Base-by-base conservation (phyloP, 2,797 vertebrate genomes). In the Liparis tanakae region DNA sequence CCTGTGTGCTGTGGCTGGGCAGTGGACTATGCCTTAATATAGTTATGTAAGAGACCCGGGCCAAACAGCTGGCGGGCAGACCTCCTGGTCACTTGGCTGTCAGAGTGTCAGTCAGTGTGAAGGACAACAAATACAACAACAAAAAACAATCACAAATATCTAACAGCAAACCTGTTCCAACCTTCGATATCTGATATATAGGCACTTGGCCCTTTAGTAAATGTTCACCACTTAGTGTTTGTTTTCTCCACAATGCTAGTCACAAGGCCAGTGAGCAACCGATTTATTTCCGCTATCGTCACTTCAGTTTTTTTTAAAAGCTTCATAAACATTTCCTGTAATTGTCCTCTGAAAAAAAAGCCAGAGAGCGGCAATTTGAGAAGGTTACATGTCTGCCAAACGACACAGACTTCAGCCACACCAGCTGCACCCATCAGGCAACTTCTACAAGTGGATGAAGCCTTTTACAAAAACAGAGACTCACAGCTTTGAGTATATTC, bases 401-500 rank as follows among this genome's bases (percentile, higher is more conserved):
- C 20, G 10, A 72, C 12, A 68, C 67, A 67, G 34, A 54, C 9
- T 18, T 34, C 25, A 71, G 41, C 17, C 12, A 48, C 12, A 65
- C 37, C 70, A 44, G 18, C 22, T 59, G 46, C n/a, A 74, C 46
- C 36, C 1, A 72, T 41, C 36, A 59, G 43, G 0, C 1, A 0
- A n/a, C 1, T 30, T 2, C 48, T 60, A 50, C 25, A 39, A 44
- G 20, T 9, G 20, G 18, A 22, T n/a, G 6, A 65, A 75, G 3
- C 2, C 56, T 37, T 60, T 15, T 9, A 50, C 61, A 25, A 25
- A 39, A 8, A 79, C 15, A 53, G 14, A 56, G 43, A 92, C 98
- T 96, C 85, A 99, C 98, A 14, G 96, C 97, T 94, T 96, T 98
- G 58, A 99, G 96, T 84, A 99, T 97, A 64, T 93, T 92, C 7